Evolutionary conservation across 2,797 vertebrate species (phyloP).

Genomic region (Euthynnus affinis): DNA sequence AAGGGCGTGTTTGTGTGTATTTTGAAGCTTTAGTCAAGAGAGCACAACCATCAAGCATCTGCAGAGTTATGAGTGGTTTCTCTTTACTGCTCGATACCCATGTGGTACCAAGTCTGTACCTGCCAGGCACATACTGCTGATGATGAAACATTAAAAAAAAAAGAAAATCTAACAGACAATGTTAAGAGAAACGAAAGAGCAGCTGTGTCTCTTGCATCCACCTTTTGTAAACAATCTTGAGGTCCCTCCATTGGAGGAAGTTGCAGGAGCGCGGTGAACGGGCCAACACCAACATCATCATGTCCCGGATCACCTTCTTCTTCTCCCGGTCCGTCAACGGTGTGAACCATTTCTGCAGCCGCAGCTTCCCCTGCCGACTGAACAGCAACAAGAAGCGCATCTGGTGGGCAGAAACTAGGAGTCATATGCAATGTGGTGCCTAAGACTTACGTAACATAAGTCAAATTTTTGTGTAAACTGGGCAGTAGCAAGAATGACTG

Average conservation of each 20-base stretch:
- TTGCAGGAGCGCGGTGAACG: slow-evolving; percentile 92
- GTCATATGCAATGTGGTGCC: too few relatives aligned
- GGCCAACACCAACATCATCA: slow-evolving; percentile 89
- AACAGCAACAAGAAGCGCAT: slow-evolving; percentile 96
- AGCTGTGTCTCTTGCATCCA: slow-evolving; percentile 56
- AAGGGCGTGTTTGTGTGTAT: slow-evolving; percentile 18
- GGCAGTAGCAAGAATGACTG: too few relatives aligned
- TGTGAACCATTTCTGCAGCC: slow-evolving; percentile 96
- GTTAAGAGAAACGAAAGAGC: not conserved
- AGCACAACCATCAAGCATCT: slow-evolving; percentile 35
- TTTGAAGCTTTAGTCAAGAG: not conserved
- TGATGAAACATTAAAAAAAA: not conserved
- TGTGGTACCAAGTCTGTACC: not conserved
- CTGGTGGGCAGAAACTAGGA: slow-evolving; percentile 68
- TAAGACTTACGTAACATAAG: not conserved
- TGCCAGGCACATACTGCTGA: not conserved
- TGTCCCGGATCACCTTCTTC: slow-evolving; percentile 94
- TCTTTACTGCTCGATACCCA: not conserved
- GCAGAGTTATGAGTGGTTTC: not conserved
- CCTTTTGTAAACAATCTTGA: slow-evolving; percentile 99
- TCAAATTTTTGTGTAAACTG: not conserved
- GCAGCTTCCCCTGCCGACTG: slow-evolving; percentile 96
- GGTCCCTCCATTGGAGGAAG: slow-evolving; percentile 96
- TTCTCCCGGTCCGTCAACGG: slow-evolving; percentile 92
- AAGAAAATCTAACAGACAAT: not conserved